Conservation (phyloP, 1,140 invertebrate genomes). For the Tyrophagus putrescentiae region DNA sequence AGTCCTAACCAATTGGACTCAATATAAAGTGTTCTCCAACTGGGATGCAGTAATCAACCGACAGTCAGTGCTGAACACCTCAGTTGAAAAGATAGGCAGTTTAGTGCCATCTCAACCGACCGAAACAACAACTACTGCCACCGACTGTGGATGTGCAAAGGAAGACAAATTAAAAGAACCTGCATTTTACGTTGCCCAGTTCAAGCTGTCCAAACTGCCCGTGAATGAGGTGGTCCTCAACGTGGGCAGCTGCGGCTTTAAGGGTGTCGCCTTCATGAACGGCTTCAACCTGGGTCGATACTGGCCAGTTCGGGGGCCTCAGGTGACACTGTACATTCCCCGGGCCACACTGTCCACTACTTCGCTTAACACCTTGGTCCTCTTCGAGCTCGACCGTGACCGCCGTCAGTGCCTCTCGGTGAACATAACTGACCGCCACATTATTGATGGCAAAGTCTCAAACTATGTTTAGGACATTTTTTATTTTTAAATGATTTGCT, state of each 20-base stretch:
- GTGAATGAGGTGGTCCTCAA: conserved; percentile 5
- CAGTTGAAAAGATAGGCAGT: no score
- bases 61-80: no score
- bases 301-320: conserved; percentile 41
- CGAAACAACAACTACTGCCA: not conserved
- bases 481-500: no score
- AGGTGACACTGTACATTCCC: conserved; percentile 42
- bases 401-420: not conserved
- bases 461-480: no score
- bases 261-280: conserved; percentile 39
- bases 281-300: conserved; percentile 48
- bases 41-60: not conserved
- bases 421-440: not conserved
- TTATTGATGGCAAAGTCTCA: conserved; percentile 16
- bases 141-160: not conserved
- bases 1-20: conserved; percentile 32
- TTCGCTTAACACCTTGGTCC: not conserved
- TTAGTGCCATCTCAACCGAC: not conserved
- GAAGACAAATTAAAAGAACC: not conserved
- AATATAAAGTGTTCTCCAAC: conserved; percentile 7
- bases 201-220: not conserved
- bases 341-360: conserved; percentile 23
- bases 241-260: not conserved
- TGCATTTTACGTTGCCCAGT: not conserved
- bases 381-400: conserved; percentile 19